phyloP scores from a whole-genome alignment of 2,888 invertebrate genomes.

The Chrysolina oricalcia region DNA sequence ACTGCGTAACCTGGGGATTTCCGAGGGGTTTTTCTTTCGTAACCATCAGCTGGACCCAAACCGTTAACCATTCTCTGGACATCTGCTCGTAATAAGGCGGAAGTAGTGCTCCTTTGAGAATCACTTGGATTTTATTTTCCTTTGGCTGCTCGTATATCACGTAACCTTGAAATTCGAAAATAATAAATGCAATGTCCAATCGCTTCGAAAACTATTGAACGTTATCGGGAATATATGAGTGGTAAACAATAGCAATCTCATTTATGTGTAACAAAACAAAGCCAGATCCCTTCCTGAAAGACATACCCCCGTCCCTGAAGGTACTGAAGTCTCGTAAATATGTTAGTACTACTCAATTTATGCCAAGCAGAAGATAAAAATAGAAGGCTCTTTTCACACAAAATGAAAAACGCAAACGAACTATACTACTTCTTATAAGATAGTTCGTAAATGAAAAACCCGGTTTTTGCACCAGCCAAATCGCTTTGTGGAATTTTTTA shows the following conservation, averaged over 20 bases:
- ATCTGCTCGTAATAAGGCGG: conserved; percentile 74
- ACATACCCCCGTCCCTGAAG: no score
- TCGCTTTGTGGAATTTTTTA: no score
- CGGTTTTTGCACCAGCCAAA: no score
- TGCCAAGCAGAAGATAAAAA: no score
- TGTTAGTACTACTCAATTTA: no score
- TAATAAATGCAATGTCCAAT: background rate
- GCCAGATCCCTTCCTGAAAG: background rate
- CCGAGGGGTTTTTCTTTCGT: conserved; percentile 58
- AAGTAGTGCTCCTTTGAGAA: conserved; percentile 77
- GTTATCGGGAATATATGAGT: no score
- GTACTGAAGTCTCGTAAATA: no score
- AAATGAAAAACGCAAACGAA: no score
- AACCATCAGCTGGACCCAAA: conserved; percentile 72
- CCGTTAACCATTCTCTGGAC: conserved; percentile 70
- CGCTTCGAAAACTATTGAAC: background rate
- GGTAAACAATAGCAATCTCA: background rate
- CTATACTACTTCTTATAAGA: no score
- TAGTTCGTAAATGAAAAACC: no score
- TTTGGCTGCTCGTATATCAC: conserved; percentile 56
- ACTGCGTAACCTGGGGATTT: conserved; percentile 56
- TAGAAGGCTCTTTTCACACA: no score
- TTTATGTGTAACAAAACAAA: background rate
- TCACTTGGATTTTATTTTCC: conserved; percentile 73
- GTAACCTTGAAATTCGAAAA: conserved; percentile 55